A percentile compares a stretch with the other conserved stretches of the same genome.
phyloP scores from a whole-genome alignment of 2,888 invertebrate genomes.

The Prosapia bicincta region DNA sequence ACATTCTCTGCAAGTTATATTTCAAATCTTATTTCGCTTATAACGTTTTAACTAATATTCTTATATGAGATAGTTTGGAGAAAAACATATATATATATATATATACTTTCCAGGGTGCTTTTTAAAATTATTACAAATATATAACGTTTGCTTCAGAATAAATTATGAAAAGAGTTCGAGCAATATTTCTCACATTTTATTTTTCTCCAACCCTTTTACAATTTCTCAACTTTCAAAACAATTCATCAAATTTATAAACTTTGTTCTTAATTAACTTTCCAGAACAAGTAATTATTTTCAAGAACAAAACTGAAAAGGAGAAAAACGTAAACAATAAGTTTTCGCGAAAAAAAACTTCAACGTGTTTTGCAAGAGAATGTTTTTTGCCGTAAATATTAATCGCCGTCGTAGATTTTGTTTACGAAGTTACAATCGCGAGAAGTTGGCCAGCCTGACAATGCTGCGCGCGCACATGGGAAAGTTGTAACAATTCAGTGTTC shows the following conservation, averaged over 20 bases:
- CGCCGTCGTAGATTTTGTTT: background rate
- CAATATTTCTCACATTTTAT: too few species aligned
- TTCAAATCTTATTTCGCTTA: too few species aligned
- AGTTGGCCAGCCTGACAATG: background rate
- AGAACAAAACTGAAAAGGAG: background rate
- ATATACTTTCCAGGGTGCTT: too few species aligned
- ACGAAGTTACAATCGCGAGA: background rate
- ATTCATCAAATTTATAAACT: background rate
- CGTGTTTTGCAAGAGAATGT: background rate
- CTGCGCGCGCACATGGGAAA: background rate
- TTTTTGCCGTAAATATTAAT: background rate
- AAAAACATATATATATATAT: too few species aligned
- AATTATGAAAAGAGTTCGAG: too few species aligned
- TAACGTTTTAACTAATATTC: too few species aligned
- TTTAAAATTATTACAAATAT: too few species aligned
- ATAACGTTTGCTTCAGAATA: too few species aligned
- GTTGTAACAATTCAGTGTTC: background rate
- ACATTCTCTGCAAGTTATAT: too few species aligned
- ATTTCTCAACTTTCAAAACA: background rate
- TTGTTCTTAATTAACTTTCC: background rate
- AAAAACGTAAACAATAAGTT: background rate
- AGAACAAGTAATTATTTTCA: background rate
- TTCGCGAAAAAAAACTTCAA: background rate
- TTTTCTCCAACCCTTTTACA: too few species aligned
- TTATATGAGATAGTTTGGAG: too few species aligned